Evolutionary conservation across 2,888 invertebrate genomes (phyloP).

Genomic region (Drosophila neoperkinsi): DNA sequence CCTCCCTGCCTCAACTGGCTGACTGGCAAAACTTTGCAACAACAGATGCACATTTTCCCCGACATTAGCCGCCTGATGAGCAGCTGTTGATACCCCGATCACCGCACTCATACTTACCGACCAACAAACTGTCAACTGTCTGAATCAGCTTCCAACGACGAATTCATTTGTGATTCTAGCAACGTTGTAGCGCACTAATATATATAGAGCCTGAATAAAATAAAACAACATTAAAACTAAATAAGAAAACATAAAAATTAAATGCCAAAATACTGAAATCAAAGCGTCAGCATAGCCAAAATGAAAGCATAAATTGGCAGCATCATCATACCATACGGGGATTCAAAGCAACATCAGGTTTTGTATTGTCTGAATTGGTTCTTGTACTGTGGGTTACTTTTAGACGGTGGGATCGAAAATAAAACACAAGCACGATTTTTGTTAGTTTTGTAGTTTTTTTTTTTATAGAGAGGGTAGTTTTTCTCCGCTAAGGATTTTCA

Average conservation of each 20-base stretch:
- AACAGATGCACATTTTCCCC: slow-evolving; percentile 38
- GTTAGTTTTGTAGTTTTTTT: slow-evolving; percentile 51
- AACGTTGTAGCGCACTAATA: not conserved
- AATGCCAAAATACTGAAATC: slow-evolving; percentile 23
- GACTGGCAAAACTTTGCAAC: slow-evolving; percentile 42
- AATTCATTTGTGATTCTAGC: not conserved
- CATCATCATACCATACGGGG: slow-evolving; percentile 58
- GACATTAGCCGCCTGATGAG: slow-evolving; percentile 24
- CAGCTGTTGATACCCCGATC: slow-evolving; percentile 1
- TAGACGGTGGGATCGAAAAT: slow-evolving; percentile 52
- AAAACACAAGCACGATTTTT: slow-evolving; percentile 72
- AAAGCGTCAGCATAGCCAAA: slow-evolving; percentile 40
- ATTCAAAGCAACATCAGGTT: slow-evolving; percentile 40
- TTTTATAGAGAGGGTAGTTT: slow-evolving; percentile 78
- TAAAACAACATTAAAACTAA: slow-evolving; percentile 8
- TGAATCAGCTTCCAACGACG: slow-evolving; percentile 5
- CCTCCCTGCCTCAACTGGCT: slow-evolving; percentile 14
- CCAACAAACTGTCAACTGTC: not conserved
- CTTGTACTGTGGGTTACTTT: slow-evolving; percentile 16
- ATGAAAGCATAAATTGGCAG: slow-evolving; percentile 53
- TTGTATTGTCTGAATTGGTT: slow-evolving; percentile 6
- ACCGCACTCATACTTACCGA: slow-evolving; percentile 29
- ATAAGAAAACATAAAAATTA: slow-evolving; percentile 32
- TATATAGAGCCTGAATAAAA: not conserved
- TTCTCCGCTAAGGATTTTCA: slow-evolving; percentile 80